Base-by-base conservation (phyloP, 2,113 vertebrate species). In the Salvelinus fontinalis region DNA sequence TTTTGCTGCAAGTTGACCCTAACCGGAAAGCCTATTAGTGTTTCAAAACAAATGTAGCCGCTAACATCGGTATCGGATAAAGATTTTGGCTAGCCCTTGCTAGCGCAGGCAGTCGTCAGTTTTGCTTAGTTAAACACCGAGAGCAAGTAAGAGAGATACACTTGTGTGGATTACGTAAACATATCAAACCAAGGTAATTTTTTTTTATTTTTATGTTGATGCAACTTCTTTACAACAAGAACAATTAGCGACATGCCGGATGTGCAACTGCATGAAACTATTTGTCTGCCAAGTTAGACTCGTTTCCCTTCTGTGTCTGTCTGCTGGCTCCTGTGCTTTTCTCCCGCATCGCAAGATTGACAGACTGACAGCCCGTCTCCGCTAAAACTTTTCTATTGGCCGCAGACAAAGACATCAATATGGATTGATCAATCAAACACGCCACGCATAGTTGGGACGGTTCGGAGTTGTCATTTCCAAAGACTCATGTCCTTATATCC, bases 41-140 rank as follows among this genome's bases (percentile, higher is more conserved):
- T 78, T 85, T 79, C 29, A 79, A 12, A 78, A 49, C 77, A 74
- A 83, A 81, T 78, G 76, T 83, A 80, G 59, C 68, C 75, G 49
- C 51, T 72, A 39, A 73, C 26, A 75, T 60, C 68, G 79, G 69
- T 73, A 3, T 82, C 70, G 84, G 79, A 76, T 64, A 76, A 54
- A 60, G 71, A 75, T 73, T 75, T 77, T 68, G 67, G 64, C 70
- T 76, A 67, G 74, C 70, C 14, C 8, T 11, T 44, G 39, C 71
- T 71, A 69, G 74, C 67, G 39, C 48, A 34, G 49, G 72, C 81
- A 74, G 20, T 64, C 66, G 72, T 54, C 68, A 59, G 20, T 27
- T 59, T 74, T 27, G 27, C 49, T n/a, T 34, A 27, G 1, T 67
- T 29, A n/a, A 62, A 70, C 67, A 70, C 39, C 3, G 9, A 24